Base-by-base conservation (phyloP, 2,888 invertebrate species). In the Lochmaea capreae region DNA sequence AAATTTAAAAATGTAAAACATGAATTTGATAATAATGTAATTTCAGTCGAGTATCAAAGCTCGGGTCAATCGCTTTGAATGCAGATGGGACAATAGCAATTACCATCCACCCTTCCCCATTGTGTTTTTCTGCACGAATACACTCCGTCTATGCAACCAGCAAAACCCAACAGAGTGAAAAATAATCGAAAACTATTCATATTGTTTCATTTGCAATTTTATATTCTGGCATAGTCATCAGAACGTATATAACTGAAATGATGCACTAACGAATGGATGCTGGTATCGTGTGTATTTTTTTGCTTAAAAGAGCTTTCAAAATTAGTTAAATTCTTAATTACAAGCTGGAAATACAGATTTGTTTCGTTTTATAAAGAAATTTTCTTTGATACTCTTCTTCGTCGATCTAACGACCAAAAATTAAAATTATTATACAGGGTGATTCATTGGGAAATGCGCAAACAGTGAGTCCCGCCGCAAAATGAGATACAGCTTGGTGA, bases 121-220 rank as follows among this genome's bases (percentile, higher is more conserved):
- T 84, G 84, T 84, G 79, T 83, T 84, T 82, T 85, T 85, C 84
- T 82, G 83, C 85, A 80, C 80, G 81, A 81, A 77, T 81, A 77
- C 78, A 73, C 81, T 78, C 80, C 79, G 80, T 80, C 81, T 81
- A 82, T 83, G 79, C 81, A 81, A 76, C 77, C 78, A 62, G 52
- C 52, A 78, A 81, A 79, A 80, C 77, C 78, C 77, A 83, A 81
- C 83, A 79, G 83, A 79, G 81, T 83, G 83, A 81, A 80, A 80
- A 82, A 83, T 84, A 83, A 84, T 84, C 83, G 83, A 83, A 83
- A 84, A 84, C 85, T 83, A 84, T 83, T 84, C 81, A 83, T 81
- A 81, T 81, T 83, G 82, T 83, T 82, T 83, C 82, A 84, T 84
- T 84, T 82, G 79, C 81, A 81, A 66, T 73, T 78, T 81, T 79